Base-by-base conservation (phyloP, 1,140 invertebrate species). In the Drosophila chauvacae region DNA sequence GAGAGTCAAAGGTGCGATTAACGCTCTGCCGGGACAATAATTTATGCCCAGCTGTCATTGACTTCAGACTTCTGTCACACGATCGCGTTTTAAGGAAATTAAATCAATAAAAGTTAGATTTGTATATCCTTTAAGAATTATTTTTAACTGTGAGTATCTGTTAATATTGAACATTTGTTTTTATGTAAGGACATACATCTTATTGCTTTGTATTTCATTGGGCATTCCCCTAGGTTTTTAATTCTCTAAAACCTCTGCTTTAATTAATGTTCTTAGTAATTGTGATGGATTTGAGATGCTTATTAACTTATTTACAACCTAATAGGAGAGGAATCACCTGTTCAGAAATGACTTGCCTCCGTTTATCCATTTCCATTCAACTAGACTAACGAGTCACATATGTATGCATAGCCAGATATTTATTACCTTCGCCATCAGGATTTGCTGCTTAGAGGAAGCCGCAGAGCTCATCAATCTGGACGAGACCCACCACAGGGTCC, bases 1-100 rank as follows among this genome's bases (percentile, higher is more conserved):
- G 73, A 23, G 39, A 79, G 62, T 85, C 61, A 90, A 84, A 81
- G 79, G 85, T 90, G 81, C 81, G 81, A 81, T 90, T 90, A 90
- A 88, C 85, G 80, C 85, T 56, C 81, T 76, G 62, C 47, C 66
- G 59, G 35, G 55, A 26, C 73, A 73, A 88, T 88, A 78, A 84
- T 88, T 88, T 88, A 88, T 79, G 69, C 80, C 60, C 45, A 35
- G 51, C 56, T 86, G 82, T 87, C 82, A 81, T 88, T 77, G 68
- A 61, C 62, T 86, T 78, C 42, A 74, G 82, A 66, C 62, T 79
- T 61, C 37, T 80, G 71, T 87, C 79, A 88, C 74, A 76, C 65
- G 75, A 76, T 86, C 75, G 65, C 53, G 18, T 37, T 53, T 55
- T 37, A 37, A 23, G 7, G 13, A 35, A 23, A 53, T 35, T 10